Evolutionary conservation across 2,113 vertebrate species (phyloP), one percentile per base, ranked within the genome.

Genomic region (Sterna hirundo): DNA sequence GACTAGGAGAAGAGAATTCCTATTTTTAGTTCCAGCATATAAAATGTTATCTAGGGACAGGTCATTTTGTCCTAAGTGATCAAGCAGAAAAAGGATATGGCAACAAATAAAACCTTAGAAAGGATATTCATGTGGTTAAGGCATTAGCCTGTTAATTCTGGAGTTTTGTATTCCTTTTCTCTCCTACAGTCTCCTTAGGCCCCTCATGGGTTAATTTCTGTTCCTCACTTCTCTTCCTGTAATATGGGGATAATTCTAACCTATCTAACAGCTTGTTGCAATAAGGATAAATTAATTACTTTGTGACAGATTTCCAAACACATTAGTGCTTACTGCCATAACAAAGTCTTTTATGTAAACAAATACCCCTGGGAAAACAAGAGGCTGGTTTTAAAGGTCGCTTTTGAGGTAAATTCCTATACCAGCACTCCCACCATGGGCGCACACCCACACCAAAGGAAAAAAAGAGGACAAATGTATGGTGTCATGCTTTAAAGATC

Each of bases 1-100:
- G 91, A 97, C 89, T 60, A 95, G 47, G 9, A 93, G 72, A 96
- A 90, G 89, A 83, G 26, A 87, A 97, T 75, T 80, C 93, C 79
- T 91, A 92, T 87, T 97, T 96, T 97, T 94, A 86, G 89, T 88
- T 94, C 70, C 89, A 93, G 77, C 51, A 77, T 80, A 78, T 84
- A 97, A 93, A 91, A 93, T 95, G 58, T 95, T 95, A 95, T 87
- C 96, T 92, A 91, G 92, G n/a, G 62, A 96, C 94, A 92, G 85
- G 78, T 93, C 40, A 94, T 66, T 88, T 93, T 96, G 87, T 92
- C 57, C 38, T 94, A 96, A 93, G 71, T 97, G 94, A 97, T 92
- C 83, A 93, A 96, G 62, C 94, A 95, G 94, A 94, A 96, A 92
- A 95, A 90, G 90, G 46, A 82, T 92, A 88, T 90, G 88, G 74